A percentile compares a stretch with the other conserved stretches of the same genome.
Conservation (phyloP, 2,888 invertebrate species). For the Lasioglossum malachurum region DNA sequence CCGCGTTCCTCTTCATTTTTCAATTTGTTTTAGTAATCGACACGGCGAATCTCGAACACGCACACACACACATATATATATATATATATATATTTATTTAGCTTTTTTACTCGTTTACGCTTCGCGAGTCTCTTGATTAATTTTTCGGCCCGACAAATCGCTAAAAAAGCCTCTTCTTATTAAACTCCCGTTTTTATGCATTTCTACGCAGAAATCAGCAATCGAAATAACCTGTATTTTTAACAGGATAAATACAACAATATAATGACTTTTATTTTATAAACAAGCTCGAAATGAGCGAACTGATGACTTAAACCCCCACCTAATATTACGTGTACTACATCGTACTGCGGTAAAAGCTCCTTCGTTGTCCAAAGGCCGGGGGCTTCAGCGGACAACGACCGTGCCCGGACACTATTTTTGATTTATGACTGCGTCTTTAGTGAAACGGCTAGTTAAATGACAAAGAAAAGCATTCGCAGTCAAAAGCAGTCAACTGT, state of each 20-base stretch:
- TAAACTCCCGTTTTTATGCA: neutral
- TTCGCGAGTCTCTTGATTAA: neutral
- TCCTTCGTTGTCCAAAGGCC: too few species aligned
- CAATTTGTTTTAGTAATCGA: slow-evolving; percentile 30
- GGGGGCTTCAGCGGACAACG: too few species aligned
- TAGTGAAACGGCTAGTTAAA: too few species aligned
- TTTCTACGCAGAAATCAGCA: neutral
- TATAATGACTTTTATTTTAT: neutral
- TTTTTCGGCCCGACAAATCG: neutral
- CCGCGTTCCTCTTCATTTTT: slow-evolving; percentile 27
- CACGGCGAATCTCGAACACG: neutral
- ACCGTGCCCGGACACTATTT: too few species aligned
- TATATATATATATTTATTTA: neutral
- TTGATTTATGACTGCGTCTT: too few species aligned
- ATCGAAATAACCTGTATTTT: neutral
- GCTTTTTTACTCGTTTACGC: neutral
- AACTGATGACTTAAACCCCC: neutral
- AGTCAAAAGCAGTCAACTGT: too few species aligned
- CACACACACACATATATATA: too few species aligned
- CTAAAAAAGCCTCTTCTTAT: neutral
- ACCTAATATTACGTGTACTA: neutral
- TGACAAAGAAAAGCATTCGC: too few species aligned
- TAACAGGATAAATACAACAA: neutral
- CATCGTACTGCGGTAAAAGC: too few species aligned
- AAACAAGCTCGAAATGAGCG: neutral